Conservation (phyloP, 2,113 vertebrate species). For the Rhadina sibilatrix region DNA sequence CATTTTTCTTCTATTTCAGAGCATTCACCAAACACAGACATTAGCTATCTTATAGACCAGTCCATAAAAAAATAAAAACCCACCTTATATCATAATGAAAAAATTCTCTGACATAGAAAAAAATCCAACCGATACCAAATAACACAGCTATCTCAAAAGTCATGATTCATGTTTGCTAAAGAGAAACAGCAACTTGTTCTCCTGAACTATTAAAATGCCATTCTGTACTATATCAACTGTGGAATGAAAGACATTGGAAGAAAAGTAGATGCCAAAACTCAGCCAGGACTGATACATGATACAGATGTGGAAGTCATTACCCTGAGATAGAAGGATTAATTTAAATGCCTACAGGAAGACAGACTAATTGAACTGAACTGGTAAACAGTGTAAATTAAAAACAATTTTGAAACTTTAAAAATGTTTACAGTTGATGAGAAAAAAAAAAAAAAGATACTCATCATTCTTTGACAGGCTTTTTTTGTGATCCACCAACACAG, state of each 20-base stretch:
- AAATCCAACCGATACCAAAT: not conserved
- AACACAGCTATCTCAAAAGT: not conserved
- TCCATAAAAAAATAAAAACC: not conserved
- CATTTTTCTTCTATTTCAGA: not conserved
- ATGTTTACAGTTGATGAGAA: not conserved
- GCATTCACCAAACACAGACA: not conserved
- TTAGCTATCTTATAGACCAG: not conserved
- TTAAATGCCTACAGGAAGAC: not conserved
- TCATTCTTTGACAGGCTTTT: not conserved
- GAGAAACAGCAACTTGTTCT: conserved; percentile 1
- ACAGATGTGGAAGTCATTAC: not conserved
- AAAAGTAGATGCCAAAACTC: not conserved
- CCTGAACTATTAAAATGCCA: not conserved
- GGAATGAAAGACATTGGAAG: not conserved
- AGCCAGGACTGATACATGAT: not conserved
- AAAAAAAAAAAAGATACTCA: not conserved
- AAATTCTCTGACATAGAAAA: not conserved
- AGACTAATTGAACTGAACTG: not conserved
- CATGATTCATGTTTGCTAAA: not conserved
- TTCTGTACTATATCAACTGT: not conserved
- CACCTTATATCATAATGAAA: not conserved
- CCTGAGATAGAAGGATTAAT: not conserved
- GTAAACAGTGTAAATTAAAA: not conserved
- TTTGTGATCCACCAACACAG: not conserved
- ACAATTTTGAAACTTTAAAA: not conserved